These are phyloP conservation scores for Pollenia griseotomentosa DNA, from an alignment of 2,888 invertebrate species.

Conservation along the genomic window DNA sequence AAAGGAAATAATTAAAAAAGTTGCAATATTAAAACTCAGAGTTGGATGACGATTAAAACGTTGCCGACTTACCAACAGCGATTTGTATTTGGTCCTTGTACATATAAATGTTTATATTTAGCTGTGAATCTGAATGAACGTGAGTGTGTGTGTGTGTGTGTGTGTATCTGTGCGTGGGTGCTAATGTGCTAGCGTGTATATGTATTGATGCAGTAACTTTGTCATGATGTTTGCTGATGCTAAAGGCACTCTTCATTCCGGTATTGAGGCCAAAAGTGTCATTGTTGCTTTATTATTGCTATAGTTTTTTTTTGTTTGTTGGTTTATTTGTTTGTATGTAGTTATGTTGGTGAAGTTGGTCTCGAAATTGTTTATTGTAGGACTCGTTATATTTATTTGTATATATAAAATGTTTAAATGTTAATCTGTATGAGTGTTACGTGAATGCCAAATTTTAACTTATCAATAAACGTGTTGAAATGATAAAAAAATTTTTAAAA, in stretches of 20 bases:
- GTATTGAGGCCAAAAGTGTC: constrained; percentile 72
- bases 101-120: neutral
- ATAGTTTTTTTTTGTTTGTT: constrained; percentile 52
- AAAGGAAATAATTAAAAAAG: constrained; percentile 83
- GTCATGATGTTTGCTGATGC: constrained; percentile 64
- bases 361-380: constrained; percentile 68
- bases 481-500: constrained; percentile 35
- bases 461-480: constrained; percentile 34
- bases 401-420: neutral
- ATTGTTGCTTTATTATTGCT: constrained; percentile 68
- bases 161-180: neutral
- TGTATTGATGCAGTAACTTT: constrained; percentile 19
- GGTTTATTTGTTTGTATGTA: constrained; percentile 45
- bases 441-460: constrained; percentile 28
- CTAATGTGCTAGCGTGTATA: no score
- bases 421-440: neutral
- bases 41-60: constrained; percentile 66
- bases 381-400: neutral
- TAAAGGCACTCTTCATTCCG: constrained; percentile 65
- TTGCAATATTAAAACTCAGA: constrained; percentile 81
- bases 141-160: neutral
- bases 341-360: constrained; percentile 64
- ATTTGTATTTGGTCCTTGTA: constrained; percentile 58
- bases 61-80: constrained; percentile 64
- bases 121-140: constrained; percentile 1